phyloP scores from a whole-genome alignment of 2,888 invertebrate genomes.

The Lasioglossum malachurum region DNA sequence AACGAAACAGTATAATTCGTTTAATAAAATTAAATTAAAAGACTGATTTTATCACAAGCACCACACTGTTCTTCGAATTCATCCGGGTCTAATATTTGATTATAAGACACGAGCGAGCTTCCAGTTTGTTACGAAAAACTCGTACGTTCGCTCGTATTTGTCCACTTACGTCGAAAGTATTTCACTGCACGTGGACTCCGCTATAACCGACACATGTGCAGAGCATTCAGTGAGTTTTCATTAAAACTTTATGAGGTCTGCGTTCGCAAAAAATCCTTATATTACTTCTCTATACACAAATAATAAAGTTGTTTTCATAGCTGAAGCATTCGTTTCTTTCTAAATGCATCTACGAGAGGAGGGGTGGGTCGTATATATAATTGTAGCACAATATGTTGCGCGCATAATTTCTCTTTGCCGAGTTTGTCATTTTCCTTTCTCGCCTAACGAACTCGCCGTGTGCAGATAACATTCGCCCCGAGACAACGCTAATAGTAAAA shows the following conservation, averaged over 20 bases:
- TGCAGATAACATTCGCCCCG: neutral
- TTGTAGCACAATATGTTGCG: neutral
- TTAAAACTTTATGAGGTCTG: constrained; percentile 69
- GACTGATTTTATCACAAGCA: neutral
- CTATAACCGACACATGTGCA: constrained; percentile 66
- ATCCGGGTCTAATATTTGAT: neutral
- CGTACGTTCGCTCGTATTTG: constrained; percentile 46
- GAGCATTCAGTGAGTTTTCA: constrained; percentile 66
- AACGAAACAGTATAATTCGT: too few species aligned
- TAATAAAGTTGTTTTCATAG: constrained; percentile 47
- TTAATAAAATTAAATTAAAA: neutral
- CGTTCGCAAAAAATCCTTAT: constrained; percentile 55
- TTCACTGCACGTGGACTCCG: constrained; percentile 51
- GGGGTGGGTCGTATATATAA: constrained; percentile 10
- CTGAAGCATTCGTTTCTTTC: constrained; percentile 8
- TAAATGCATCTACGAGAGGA: neutral
- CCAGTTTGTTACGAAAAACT: constrained; percentile 33
- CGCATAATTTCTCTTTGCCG: constrained; percentile 13
- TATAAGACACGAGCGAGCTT: constrained; percentile 18
- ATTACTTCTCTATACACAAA: constrained; percentile 61
- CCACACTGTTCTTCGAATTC: neutral
- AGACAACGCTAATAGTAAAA: neutral
- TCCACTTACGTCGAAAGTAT: constrained; percentile 52
- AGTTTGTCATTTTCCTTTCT: neutral
- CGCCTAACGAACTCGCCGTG: neutral